Percentiles rank a stretch among this genome's conserved stretches.
phyloP scores from a whole-genome alignment of 2,888 invertebrate species.

The Lycophotia porphyrea region DNA sequence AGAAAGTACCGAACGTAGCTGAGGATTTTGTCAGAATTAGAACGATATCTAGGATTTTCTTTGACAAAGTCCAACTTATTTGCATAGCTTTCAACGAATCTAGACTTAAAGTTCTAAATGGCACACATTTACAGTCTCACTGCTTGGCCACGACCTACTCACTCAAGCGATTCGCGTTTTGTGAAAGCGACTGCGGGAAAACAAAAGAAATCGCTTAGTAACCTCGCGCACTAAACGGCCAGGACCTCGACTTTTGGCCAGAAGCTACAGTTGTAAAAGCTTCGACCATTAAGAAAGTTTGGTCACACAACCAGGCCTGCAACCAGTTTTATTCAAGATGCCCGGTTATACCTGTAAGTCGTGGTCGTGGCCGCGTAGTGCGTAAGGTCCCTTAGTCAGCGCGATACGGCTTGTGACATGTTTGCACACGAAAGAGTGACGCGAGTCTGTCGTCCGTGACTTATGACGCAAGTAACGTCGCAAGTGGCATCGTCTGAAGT shows the following conservation, averaged over 20 bases:
- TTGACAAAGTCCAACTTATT: slow-evolving; percentile 12
- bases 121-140: background rate
- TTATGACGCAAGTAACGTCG: background rate
- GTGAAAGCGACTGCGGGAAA: background rate
- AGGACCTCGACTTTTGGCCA: too few species aligned
- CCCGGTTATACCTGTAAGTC: too few species aligned
- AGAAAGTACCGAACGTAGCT: slow-evolving; percentile 16
- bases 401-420: background rate
- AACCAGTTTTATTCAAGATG: background rate
- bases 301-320: too few species aligned
- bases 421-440: background rate
- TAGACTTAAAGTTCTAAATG: background rate
- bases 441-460: background rate
- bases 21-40: background rate
- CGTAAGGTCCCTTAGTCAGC: background rate
- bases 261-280: background rate
- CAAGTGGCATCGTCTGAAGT: background rate
- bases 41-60: slow-evolving; percentile 9
- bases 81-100: slow-evolving; percentile 4
- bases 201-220: background rate
- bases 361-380: too few species aligned
- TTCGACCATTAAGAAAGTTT: background rate
- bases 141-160: background rate
- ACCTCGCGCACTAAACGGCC: background rate
- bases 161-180: background rate